A percentile compares a stretch with the other conserved stretches of the same genome.
These are phyloP conservation scores for Ophonus ardosiacus DNA, from an alignment of 2,888 invertebrate species.

Conservation along the genomic window DNA sequence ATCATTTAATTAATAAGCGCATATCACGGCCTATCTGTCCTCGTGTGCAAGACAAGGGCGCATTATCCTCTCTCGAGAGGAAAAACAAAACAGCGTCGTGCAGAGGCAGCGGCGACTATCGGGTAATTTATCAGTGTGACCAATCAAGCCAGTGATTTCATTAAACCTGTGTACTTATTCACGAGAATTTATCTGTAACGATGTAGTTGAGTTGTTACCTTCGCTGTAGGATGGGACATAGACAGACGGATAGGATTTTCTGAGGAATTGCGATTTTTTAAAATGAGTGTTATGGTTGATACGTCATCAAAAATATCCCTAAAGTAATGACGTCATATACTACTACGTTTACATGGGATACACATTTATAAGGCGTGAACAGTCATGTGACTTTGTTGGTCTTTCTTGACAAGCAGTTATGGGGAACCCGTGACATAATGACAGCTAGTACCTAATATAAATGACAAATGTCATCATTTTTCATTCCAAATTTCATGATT, in stretches of 20 bases:
- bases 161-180: conserved; percentile 53
- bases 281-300: too few species aligned
- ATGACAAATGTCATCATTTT: too few species aligned
- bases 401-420: too few species aligned
- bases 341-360: too few species aligned
- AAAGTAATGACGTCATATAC: too few species aligned
- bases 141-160: conserved; percentile 58
- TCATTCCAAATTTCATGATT: too few species aligned
- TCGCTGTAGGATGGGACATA: conserved; percentile 3
- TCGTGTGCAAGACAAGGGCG: background rate
- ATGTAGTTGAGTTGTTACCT: conserved; percentile 49
- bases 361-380: too few species aligned
- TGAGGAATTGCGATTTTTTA: background rate
- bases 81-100: conserved; percentile 18
- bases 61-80: background rate
- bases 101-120: conserved; percentile 42
- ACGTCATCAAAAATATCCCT: too few species aligned
- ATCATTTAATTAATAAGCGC: conserved; percentile 41
- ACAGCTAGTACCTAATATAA: too few species aligned
- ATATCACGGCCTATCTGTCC: conserved; percentile 2
- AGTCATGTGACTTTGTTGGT: too few species aligned
- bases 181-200: conserved; percentile 43
- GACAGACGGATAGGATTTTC: background rate
- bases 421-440: too few species aligned
- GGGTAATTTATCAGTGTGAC: conserved; percentile 53